phyloP scores from a whole-genome alignment of 2,888 invertebrate species.

The Sinodicranocentrus sp. region DNA sequence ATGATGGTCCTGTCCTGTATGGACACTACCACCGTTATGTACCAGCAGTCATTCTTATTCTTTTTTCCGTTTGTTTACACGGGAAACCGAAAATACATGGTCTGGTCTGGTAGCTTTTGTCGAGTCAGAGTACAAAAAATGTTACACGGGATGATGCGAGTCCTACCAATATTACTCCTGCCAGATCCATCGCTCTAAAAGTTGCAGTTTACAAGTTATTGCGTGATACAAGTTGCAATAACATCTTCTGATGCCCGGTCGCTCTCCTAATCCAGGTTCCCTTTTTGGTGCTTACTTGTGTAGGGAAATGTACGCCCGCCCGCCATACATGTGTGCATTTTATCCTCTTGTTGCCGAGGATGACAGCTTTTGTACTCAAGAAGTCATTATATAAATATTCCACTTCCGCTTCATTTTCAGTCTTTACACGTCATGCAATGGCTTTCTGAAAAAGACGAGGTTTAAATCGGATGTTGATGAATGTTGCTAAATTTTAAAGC shows the following conservation, averaged over 20 bases:
- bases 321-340: no score
- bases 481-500: no score
- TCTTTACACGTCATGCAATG: no score
- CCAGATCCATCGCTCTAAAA: constrained; percentile 6
- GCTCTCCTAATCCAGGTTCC: not conserved
- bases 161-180: constrained; percentile 20
- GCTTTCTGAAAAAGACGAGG: no score
- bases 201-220: constrained; percentile 19
- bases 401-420: not conserved
- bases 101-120: constrained; percentile 42
- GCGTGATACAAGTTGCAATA: constrained; percentile 1
- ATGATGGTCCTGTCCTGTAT: constrained; percentile 59
- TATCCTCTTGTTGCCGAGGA: not conserved
- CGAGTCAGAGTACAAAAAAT: constrained; percentile 38
- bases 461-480: no score
- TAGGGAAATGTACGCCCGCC: no score
- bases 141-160: constrained; percentile 42
- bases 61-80: constrained; percentile 61
- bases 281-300: not conserved
- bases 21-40: constrained; percentile 65
- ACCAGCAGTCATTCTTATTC: constrained; percentile 60
- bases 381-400: not conserved
- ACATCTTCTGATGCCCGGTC: not conserved
- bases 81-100: constrained; percentile 63
- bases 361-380: not conserved